Conservation (phyloP, 2,113 vertebrate species). For the human region GRCh38 chr17:54216001-54216500, state of each 20-base stretch:
- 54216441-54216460: neutral
- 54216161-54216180: neutral
- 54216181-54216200: neutral
- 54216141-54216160: neutral
- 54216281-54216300: neutral
- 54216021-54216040: neutral
- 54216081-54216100: neutral
- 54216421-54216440: neutral
- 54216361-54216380: neutral
- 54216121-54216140: neutral
- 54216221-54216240: neutral
- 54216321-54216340: neutral
- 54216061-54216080: neutral
- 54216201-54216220: neutral
- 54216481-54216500: neutral
- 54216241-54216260: neutral
- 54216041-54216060: neutral
- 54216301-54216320: neutral
- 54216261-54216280: neutral
- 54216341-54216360: neutral
- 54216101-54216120: neutral
- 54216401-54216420: neutral
- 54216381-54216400: neutral
- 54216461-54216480: neutral
- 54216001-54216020: neutral